These are phyloP conservation scores for Corythoichthys haematopterus DNA, from an alignment of 2,113 vertebrate genomes.

Conservation along the genomic window DNA sequence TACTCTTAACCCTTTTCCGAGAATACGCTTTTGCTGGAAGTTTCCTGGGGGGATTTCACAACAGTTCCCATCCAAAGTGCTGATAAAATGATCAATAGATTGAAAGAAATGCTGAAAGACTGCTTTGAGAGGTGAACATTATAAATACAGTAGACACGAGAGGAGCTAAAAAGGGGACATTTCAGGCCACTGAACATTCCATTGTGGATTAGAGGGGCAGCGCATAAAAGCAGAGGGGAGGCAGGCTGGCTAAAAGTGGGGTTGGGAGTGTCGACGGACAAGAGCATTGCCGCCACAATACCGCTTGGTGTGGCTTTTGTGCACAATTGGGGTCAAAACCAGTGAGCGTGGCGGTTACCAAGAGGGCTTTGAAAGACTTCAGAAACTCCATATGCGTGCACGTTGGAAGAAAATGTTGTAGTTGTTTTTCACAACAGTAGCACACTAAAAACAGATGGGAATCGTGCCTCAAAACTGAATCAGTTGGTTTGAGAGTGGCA, in stretches of 20 bases:
- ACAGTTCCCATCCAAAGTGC: slow-evolving; percentile 21
- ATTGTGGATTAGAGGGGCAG: slow-evolving; percentile 60
- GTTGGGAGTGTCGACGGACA: slow-evolving; percentile 33
- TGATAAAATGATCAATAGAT: slow-evolving; percentile 26
- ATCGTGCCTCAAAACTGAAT: background rate
- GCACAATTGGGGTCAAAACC: slow-evolving; percentile 42
- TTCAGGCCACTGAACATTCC: slow-evolving; percentile 60
- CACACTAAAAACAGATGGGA: background rate
- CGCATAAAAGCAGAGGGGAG: slow-evolving; percentile 51
- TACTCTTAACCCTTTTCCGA: slow-evolving; percentile 44
- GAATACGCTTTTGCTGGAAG: slow-evolving; percentile 32
- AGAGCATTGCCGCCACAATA: slow-evolving; percentile 42
- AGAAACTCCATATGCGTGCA: background rate
- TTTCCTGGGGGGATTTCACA: slow-evolving; percentile 38
- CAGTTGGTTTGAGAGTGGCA: background rate
- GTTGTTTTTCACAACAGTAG: slow-evolving; percentile 1
- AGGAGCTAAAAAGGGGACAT: slow-evolving; percentile 26
- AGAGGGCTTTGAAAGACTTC: background rate
- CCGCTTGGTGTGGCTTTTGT: slow-evolving; percentile 46
- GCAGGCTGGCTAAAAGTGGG: slow-evolving; percentile 38
- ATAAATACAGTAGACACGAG: slow-evolving; percentile 14
- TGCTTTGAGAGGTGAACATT: slow-evolving; percentile 21
- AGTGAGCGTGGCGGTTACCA: slow-evolving; percentile 3
- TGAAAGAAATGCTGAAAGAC: slow-evolving; percentile 4
- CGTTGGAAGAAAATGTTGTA: background rate